Base-by-base conservation (phyloP, 2,113 vertebrate genomes). In the Caloenas nicobarica region DNA sequence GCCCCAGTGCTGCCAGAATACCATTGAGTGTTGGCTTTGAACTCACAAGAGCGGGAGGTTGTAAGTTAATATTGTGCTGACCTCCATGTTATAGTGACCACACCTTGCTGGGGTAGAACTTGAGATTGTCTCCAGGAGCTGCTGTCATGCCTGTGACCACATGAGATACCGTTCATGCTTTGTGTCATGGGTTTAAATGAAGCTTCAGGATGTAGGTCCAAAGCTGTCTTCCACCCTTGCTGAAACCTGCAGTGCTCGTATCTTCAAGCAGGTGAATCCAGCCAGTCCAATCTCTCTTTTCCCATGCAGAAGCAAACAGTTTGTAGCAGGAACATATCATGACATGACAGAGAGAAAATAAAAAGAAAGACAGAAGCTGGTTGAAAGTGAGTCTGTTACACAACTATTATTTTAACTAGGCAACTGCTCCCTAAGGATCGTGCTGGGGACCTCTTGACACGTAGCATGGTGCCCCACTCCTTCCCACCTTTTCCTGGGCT, bases 81-180 rank as follows among this genome's bases (percentile, higher is more conserved):
- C 29, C 23, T 61, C 40, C 6, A 5, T 18, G 3, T 60, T 69
- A n/a, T 1, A 51, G 48, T 44, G 74, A 74, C 38, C 50, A 56
- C 16, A 60, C 24, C 33, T 89, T 23, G 50, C 33, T 64, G 70
- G 12, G 29, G 16, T 5, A 23, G 10, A 66, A 9, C 29, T 64
- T 5, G 6, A 46, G 42, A 29, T 81, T 87, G 36, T 56, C 9
- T 34, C 21, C 13, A 46, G 57, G 33, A 91, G 17, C 12, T 62
- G 31, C 44, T 65, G 21, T 73, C 28, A 25, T 0, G 0, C 25
- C 38, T 83, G 54, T 57, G 58, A 50, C 50, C 1, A 1, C 7
- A 22, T 0, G 3, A 88, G 44, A 57, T 72, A n/a, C 44, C 48
- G 15, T 60, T 91, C 31, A 57, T 1, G 3, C 22, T 61, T 82